Conservation (phyloP, 2,888 invertebrate species). For the Pyrochroa serraticornis region DNA sequence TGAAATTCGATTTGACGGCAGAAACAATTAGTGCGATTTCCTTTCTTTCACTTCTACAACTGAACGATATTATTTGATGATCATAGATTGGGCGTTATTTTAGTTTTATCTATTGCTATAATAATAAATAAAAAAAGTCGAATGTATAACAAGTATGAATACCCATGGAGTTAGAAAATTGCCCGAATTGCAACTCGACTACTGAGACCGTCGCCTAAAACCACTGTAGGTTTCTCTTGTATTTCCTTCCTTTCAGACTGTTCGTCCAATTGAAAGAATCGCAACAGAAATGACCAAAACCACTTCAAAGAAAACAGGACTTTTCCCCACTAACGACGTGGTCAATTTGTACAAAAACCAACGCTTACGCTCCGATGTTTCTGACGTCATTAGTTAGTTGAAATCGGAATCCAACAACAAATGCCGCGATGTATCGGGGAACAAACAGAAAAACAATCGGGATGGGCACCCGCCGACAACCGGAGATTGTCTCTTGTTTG, state of each 20-base stretch:
- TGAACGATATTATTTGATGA: no score
- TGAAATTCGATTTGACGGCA: slow-evolving; percentile 5
- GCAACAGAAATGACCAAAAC: slow-evolving; percentile 14
- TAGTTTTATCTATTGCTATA: no score
- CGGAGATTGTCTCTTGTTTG: slow-evolving; percentile 57
- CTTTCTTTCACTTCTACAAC: no score
- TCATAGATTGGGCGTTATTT: no score
- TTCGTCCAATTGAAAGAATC: neutral
- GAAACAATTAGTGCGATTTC: neutral
- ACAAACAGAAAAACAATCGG: slow-evolving; percentile 23
- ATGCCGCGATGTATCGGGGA: slow-evolving; percentile 2
- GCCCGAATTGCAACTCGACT: no score
- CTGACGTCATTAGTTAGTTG: slow-evolving; percentile 24
- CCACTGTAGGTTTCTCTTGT: neutral
- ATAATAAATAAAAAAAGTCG: no score
- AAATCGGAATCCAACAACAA: slow-evolving; percentile 20
- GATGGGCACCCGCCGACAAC: slow-evolving; percentile 44
- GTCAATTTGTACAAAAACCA: slow-evolving; percentile 22
- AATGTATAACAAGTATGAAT: no score
- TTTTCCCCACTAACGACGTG: slow-evolving; percentile 34
- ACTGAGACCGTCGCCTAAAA: no score
- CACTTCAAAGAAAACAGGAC: slow-evolving; percentile 32
- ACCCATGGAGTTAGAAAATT: no score
- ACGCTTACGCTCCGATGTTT: slow-evolving; percentile 9
- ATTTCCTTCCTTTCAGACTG: slow-evolving; percentile 3